Evolutionary conservation across 2,113 vertebrate genomes (phyloP).

Genomic region (Willisornis vidua): DNA sequence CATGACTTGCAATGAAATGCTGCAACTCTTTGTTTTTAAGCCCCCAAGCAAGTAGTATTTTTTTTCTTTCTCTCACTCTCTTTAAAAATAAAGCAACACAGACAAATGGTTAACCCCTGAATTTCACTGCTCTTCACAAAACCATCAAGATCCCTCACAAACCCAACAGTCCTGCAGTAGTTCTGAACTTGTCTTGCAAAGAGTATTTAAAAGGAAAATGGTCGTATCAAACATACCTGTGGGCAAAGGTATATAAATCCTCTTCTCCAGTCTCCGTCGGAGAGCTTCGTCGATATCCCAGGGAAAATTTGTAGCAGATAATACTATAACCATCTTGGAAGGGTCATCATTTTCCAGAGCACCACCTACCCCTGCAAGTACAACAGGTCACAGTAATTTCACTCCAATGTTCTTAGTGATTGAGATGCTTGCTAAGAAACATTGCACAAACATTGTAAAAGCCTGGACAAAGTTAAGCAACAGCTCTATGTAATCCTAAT

Average conservation of each 20-base stretch:
- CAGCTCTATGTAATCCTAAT: not conserved
- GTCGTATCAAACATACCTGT: slow-evolving; percentile 69
- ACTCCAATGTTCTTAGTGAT: not conserved
- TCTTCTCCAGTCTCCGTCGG: slow-evolving; percentile 81
- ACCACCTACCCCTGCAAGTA: slow-evolving; percentile 78
- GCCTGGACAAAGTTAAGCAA: not conserved
- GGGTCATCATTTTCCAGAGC: slow-evolving; percentile 83
- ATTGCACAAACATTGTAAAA: not conserved
- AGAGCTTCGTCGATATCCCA: slow-evolving; percentile 87
- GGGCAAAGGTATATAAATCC: slow-evolving; percentile 84
- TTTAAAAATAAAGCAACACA: not conserved
- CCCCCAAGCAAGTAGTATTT: slow-evolving; percentile 6
- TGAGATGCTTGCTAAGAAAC: not conserved
- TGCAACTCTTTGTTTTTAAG: slow-evolving; percentile 20
- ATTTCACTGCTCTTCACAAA: slow-evolving; percentile 13
- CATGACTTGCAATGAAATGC: slow-evolving; percentile 20
- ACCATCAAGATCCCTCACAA: not conserved
- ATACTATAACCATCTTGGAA: slow-evolving; percentile 85
- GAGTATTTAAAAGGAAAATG: slow-evolving; percentile 6
- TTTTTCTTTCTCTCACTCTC: not conserved
- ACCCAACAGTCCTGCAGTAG: not conserved
- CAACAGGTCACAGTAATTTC: not conserved
- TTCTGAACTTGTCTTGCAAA: not conserved
- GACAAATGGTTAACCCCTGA: slow-evolving; percentile 16
- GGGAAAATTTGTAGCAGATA: slow-evolving; percentile 85